These are phyloP conservation scores for Prionailurus bengalensis DNA, from an alignment of 2,113 vertebrate species.

Conservation along the genomic window DNA sequence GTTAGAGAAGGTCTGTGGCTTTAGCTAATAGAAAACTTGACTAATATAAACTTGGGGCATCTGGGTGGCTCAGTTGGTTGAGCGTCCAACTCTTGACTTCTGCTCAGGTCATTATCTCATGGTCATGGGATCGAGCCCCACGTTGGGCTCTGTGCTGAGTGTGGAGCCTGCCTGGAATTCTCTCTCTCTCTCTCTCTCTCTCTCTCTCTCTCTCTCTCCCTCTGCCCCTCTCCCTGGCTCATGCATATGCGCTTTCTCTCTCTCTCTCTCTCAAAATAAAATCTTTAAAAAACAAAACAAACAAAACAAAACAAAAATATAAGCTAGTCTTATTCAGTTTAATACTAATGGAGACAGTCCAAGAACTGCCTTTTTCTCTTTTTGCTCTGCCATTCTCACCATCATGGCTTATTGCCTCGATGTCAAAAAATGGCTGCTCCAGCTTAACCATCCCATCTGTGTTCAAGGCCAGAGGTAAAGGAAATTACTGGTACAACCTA, in stretches of 20 bases:
- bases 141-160: no score
- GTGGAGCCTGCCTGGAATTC: no score
- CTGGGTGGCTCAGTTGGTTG: no score
- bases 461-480: not conserved
- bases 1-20: not conserved
- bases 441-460: not conserved
- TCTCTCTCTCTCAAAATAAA: no score
- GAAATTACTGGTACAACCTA: not conserved
- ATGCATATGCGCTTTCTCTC: no score
- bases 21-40: conserved; percentile 1
- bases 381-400: not conserved
- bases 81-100: no score
- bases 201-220: no score
- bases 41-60: not conserved
- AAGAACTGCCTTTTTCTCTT: not conserved
- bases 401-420: not conserved
- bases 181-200: no score
- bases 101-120: no score
- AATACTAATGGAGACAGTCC: not conserved
- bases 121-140: no score
- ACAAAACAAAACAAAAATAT: not conserved
- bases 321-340: not conserved
- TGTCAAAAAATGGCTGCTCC: not conserved
- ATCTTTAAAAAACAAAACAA: no score
- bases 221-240: no score